Conservation (phyloP, 2,113 vertebrate genomes). For the Spea multiplicata region DNA sequence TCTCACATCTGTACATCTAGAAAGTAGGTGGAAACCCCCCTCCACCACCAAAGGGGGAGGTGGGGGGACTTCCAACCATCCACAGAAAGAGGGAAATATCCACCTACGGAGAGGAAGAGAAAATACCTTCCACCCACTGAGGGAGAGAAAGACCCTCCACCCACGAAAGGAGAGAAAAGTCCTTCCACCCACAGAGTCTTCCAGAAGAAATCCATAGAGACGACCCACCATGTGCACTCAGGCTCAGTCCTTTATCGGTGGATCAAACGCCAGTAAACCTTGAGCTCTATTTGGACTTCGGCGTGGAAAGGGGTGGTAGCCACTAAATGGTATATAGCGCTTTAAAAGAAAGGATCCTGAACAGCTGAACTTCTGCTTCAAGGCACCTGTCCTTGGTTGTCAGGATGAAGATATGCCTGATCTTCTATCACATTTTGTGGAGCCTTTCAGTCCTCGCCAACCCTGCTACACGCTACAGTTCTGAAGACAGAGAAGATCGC, state of each 20-base stretch:
- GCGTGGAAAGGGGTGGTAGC: too few relatives aligned
- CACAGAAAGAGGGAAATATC: background rate
- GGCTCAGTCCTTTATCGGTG: too few relatives aligned
- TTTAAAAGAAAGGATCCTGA: too few relatives aligned
- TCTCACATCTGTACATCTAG: background rate
- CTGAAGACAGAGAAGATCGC: background rate
- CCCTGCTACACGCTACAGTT: background rate
- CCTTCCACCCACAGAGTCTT: slow-evolving; percentile 8
- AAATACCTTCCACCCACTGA: background rate
- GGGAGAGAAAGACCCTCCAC: background rate
- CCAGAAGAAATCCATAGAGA: too few relatives aligned
- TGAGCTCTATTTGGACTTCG: too few relatives aligned
- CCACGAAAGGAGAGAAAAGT: background rate
- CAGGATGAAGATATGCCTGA: too few relatives aligned
- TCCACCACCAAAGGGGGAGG: background rate
- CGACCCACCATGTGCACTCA: too few relatives aligned
- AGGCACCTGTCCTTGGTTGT: too few relatives aligned
- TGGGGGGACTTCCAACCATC: background rate
- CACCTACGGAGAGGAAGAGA: background rate
- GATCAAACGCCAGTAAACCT: too few relatives aligned
- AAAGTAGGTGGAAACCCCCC: background rate
- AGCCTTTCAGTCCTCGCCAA: background rate
- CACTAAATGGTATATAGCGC: too few relatives aligned
- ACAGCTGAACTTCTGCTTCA: too few relatives aligned
- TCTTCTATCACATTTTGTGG: background rate